Conservation (phyloP, 2,113 vertebrate genomes). For the Tetrao urogallus region DNA sequence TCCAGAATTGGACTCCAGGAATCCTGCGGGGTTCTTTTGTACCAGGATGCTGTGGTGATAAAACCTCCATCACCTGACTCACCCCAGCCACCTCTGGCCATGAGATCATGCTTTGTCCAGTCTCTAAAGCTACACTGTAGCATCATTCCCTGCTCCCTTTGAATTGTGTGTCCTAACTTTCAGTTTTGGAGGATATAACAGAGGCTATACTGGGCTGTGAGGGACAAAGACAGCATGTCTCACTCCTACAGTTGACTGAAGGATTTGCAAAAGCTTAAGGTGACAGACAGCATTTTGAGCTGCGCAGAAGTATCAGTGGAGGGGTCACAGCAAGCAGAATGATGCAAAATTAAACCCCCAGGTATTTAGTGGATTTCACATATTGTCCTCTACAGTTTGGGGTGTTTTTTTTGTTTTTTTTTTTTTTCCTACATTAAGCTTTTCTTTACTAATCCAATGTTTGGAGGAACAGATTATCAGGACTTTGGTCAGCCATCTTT, state of each 20-base stretch:
- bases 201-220: not conserved
- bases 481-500: not conserved
- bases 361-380: not conserved
- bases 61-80: not conserved
- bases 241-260: not conserved
- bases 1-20: too few species aligned
- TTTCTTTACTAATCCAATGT: not conserved
- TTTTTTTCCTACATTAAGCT: not conserved
- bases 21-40: not conserved
- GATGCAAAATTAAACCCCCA: not conserved
- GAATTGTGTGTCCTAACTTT: not conserved
- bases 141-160: accelerated
- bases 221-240: not conserved
- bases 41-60: not conserved
- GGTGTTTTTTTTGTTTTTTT: too few species aligned
- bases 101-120: not conserved
- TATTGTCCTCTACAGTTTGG: not conserved
- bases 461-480: conserved; percentile 7
- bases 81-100: accelerated
- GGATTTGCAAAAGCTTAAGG: not conserved
- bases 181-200: not conserved
- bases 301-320: not conserved
- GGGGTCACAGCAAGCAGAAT: not conserved
- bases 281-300: conserved; percentile 10
- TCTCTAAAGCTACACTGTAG: not conserved